Percentiles rank a stretch among this genome's conserved stretches.
Evolutionary conservation across 2,113 vertebrate genomes (phyloP).

Genomic region (Phrynosoma platyrhinos): DNA sequence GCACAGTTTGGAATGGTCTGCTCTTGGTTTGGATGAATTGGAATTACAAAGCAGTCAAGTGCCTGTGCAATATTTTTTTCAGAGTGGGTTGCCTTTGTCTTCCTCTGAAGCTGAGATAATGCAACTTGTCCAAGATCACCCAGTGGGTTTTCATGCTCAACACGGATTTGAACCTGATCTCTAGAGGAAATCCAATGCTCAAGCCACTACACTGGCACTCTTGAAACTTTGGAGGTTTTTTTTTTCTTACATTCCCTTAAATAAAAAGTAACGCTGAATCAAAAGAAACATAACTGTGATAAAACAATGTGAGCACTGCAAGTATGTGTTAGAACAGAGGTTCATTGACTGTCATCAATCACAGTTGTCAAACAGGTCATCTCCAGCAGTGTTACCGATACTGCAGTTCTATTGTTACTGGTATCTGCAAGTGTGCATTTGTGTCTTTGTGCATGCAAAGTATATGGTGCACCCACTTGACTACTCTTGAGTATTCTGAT

Average conservation of each 20-base stretch:
- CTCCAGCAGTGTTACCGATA: background rate
- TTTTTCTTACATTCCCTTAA: background rate
- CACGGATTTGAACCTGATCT: no score
- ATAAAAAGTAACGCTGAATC: background rate
- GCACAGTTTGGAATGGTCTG: constrained; percentile 60
- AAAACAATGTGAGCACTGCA: background rate
- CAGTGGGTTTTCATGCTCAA: no score
- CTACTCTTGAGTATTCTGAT: no score
- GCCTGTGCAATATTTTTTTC: no score
- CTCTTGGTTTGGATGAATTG: constrained; percentile 39
- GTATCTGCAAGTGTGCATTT: background rate
- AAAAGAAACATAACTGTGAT: background rate
- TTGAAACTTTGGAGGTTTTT: background rate
- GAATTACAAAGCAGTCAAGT: constrained; percentile 42
- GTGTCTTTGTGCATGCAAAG: background rate
- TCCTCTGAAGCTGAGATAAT: no score
- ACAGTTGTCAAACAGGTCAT: background rate
- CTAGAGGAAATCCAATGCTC: no score
- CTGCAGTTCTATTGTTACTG: background rate
- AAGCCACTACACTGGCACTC: no score
- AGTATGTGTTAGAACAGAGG: background rate
- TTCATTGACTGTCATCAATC: background rate
- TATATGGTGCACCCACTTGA: background rate
- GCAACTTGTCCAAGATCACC: no score
- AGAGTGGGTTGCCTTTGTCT: background rate